phyloP scores from a whole-genome alignment of 92 coral and sea anemone genomes.

The Heteractis magnifica region DNA sequence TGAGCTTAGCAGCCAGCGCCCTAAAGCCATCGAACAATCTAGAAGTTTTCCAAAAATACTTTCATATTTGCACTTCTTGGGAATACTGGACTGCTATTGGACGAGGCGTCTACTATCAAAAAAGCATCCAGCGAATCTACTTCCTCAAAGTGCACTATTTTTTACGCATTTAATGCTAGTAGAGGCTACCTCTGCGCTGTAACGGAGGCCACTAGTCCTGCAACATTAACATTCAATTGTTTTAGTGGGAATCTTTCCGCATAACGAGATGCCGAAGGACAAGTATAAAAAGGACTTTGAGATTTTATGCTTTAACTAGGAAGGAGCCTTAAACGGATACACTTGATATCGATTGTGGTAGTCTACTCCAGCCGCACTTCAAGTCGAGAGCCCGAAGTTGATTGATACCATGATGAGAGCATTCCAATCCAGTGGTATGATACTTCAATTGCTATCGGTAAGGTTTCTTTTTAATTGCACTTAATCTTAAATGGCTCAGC shows the following conservation, averaged over 20 bases:
- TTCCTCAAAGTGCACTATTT: too few relatives aligned
- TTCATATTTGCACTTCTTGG: too few relatives aligned
- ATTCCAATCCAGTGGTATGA: background rate
- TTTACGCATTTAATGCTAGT: background rate
- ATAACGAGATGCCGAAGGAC: background rate
- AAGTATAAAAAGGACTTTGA: background rate
- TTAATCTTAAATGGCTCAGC: background rate
- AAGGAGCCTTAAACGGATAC: too few relatives aligned
- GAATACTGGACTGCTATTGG: too few relatives aligned
- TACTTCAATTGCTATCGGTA: background rate
- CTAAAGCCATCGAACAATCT: too few relatives aligned
- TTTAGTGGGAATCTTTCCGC: background rate
- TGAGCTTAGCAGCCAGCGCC: too few relatives aligned
- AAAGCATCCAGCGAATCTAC: too few relatives aligned
- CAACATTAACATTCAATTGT: background rate
- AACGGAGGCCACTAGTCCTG: background rate
- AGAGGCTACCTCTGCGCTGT: background rate
- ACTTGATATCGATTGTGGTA: too few relatives aligned
- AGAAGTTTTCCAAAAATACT: too few relatives aligned
- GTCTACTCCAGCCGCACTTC: background rate
- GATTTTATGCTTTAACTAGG: too few relatives aligned
- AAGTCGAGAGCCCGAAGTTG: background rate
- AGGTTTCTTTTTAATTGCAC: background rate
- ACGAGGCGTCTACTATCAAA: too few relatives aligned
- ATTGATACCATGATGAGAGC: background rate